Evolutionary conservation across 2,113 vertebrate species (phyloP).

Genomic region (Connochaetes taurinus): DNA sequence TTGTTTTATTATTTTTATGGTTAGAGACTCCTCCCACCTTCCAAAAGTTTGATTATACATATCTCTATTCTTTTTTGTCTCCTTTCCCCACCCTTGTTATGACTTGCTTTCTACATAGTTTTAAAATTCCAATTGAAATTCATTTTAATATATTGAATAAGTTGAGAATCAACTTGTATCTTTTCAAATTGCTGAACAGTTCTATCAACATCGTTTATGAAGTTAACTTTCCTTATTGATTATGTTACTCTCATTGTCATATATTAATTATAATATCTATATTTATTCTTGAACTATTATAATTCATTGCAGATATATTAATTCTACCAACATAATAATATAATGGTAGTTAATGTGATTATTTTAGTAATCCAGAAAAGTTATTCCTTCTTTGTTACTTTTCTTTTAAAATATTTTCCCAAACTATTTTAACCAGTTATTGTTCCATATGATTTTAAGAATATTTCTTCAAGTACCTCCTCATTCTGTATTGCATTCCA

Average conservation of each 20-base stretch:
- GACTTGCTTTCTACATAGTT: neutral
- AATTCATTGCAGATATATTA: neutral
- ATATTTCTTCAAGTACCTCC: neutral
- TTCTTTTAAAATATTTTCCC: neutral
- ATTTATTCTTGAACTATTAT: neutral
- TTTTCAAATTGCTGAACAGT: neutral
- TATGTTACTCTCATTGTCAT: neutral
- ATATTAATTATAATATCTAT: neutral
- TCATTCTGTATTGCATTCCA: neutral
- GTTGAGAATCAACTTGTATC: neutral
- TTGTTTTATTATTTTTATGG: slow-evolving; percentile 3
- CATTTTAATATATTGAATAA: neutral
- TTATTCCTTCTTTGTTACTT: neutral
- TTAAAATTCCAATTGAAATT: neutral
- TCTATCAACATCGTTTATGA: neutral
- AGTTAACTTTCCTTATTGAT: neutral
- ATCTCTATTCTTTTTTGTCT: neutral
- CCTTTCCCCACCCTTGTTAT: neutral
- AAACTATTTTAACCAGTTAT: neutral
- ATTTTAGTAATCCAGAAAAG: neutral
- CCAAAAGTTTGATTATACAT: neutral
- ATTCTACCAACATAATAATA: neutral
- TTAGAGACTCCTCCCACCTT: neutral
- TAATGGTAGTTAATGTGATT: neutral
- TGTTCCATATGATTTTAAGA: neutral